phyloP scores from a whole-genome alignment of 2,888 invertebrate genomes.

The Hypena proboscidalis region DNA sequence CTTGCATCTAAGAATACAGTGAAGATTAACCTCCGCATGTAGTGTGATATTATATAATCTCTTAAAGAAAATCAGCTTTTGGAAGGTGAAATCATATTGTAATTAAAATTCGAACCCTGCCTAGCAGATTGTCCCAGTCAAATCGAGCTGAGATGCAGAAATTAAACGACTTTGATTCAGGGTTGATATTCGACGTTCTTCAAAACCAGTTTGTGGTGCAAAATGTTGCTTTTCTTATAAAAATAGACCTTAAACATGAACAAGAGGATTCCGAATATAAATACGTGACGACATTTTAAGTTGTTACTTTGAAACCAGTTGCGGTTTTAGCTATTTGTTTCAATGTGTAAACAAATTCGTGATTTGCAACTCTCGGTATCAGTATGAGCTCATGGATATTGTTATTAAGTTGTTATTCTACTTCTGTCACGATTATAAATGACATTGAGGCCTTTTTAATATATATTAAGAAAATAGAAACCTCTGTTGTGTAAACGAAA shows the following conservation, averaged over 20 bases:
- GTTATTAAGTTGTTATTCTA: conserved; percentile 27
- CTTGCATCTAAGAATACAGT: not conserved
- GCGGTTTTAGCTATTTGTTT: conserved; percentile 39
- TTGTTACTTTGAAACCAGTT: conserved; percentile 29
- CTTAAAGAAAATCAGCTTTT: too few relatives aligned
- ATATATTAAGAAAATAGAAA: conserved; percentile 23
- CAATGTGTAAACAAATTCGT: conserved; percentile 28
- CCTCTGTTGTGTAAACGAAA: conserved; percentile 7
- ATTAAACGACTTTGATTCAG: too few relatives aligned
- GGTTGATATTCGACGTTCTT: too few relatives aligned
- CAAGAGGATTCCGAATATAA: conserved; percentile 36
- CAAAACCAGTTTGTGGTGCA: too few relatives aligned
- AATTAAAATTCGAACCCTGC: too few relatives aligned
- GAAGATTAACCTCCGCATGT: too few relatives aligned
- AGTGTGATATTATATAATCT: too few relatives aligned
- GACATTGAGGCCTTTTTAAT: conserved; percentile 18
- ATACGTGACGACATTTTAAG: conserved; percentile 27
- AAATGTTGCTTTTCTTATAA: too few relatives aligned
- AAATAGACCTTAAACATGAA: too few relatives aligned
- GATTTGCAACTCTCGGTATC: conserved; percentile 30
- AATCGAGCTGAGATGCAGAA: too few relatives aligned
- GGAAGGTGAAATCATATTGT: too few relatives aligned
- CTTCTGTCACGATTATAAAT: conserved; percentile 13
- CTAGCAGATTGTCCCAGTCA: too few relatives aligned
- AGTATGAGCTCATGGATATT: conserved; percentile 38